A percentile compares a stretch with the other conserved stretches of the same genome.
phyloP scores from a whole-genome alignment of 2,888 invertebrate genomes.

The Pammene fasciana region DNA sequence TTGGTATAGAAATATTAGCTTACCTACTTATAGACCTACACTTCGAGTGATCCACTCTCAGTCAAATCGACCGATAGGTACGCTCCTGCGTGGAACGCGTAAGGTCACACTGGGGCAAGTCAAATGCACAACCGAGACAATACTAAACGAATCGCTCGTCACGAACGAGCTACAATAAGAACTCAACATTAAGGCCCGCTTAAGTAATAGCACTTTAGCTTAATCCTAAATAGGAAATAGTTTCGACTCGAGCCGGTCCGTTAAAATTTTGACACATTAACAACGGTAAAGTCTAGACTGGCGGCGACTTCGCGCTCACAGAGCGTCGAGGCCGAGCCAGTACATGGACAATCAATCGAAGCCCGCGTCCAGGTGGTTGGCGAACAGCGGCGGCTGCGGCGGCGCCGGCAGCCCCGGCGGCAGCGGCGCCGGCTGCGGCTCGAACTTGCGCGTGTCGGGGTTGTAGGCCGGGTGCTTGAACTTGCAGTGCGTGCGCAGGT shows the following conservation, averaged over 20 bases:
- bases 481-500: conserved; percentile 96
- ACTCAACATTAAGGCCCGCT: conserved; percentile 68
- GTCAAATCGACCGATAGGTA: conserved; percentile 72
- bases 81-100: conserved; percentile 67
- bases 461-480: conserved; percentile 95
- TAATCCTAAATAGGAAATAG: conserved; percentile 79
- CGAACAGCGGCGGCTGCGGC: conserved; percentile 81
- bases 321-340: conserved; percentile 77
- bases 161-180: conserved; percentile 56
- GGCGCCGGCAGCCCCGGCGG: conserved; percentile 74
- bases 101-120: conserved; percentile 81
- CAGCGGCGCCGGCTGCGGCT: conserved; percentile 84
- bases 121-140: conserved; percentile 82
- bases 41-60: conserved; percentile 69
- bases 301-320: conserved; percentile 60
- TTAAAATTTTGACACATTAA: conserved; percentile 62
- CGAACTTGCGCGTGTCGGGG: conserved; percentile 94
- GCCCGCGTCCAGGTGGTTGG: conserved; percentile 84
- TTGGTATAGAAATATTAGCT: conserved; percentile 82
- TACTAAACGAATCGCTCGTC: conserved; percentile 74
- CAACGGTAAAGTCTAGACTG: conserved; percentile 55
- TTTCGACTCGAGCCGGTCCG: conserved; percentile 68
- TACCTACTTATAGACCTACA: conserved; percentile 74
- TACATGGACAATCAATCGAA: conserved; percentile 78
- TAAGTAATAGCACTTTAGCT: conserved; percentile 82